A percentile compares a stretch with the other conserved stretches of the same genome.
phyloP scores from a whole-genome alignment of 92 coral and sea anemone species.

The Porites lobata region DNA sequence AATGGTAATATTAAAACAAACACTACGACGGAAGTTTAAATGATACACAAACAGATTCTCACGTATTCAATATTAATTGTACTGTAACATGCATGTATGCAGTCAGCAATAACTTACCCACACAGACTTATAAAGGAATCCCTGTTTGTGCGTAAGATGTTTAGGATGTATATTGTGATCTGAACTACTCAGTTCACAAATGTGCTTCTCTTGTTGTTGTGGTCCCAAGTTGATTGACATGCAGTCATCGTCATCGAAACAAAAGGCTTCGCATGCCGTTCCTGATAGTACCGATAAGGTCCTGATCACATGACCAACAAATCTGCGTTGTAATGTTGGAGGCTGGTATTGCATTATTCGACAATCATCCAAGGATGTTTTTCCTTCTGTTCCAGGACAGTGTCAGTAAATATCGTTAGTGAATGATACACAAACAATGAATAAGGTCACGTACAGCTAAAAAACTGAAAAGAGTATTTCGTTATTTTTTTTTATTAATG shows the following conservation, averaged over 20 bases:
- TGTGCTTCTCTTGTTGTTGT: background rate
- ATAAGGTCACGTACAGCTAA: too few relatives aligned
- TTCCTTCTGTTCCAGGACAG: background rate
- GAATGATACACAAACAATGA: too few relatives aligned
- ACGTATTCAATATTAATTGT: too few relatives aligned
- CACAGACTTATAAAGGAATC: conserved; percentile 10
- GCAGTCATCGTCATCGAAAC: conserved; percentile 34
- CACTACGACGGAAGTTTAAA: too few relatives aligned
- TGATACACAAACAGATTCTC: too few relatives aligned
- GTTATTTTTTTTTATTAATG: too few relatives aligned
- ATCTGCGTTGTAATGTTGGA: background rate
- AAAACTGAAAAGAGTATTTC: too few relatives aligned
- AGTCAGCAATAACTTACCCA: background rate
- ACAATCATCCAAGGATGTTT: background rate
- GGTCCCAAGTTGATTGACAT: conserved; percentile 46
- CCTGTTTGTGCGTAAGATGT: background rate
- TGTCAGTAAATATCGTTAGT: too few relatives aligned
- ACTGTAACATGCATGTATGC: too few relatives aligned
- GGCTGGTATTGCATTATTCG: background rate
- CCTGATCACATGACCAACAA: conserved; percentile 1
- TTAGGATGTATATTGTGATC: conserved; percentile 10
- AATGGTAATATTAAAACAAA: too few relatives aligned
- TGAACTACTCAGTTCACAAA: conserved; percentile 43
- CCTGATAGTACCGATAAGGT: conserved; percentile 1
- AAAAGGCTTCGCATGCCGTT: background rate